Percentiles rank a stretch among this genome's conserved stretches.
These are phyloP conservation scores for Tupaia chinensis DNA, from an alignment of 2,113 vertebrate genomes.

Conservation along the genomic window DNA sequence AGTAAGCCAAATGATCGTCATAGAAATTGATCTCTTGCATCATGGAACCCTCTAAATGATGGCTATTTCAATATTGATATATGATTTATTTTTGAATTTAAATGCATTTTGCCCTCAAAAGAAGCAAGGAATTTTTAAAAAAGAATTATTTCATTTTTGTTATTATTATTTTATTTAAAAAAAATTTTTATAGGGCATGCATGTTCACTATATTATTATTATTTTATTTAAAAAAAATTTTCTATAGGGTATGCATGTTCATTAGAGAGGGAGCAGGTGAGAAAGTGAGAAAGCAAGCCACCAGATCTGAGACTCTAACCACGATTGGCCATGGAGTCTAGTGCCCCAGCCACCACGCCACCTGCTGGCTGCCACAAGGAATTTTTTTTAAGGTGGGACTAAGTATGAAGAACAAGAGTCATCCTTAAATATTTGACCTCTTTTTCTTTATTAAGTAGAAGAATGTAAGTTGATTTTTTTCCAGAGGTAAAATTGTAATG, in stretches of 20 bases:
- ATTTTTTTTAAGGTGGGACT: neutral
- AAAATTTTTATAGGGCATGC: too few species aligned
- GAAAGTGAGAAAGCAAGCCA: too few species aligned
- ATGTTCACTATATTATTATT: too few species aligned
- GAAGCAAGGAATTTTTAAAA: neutral
- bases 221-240: too few species aligned
- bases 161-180: too few species aligned
- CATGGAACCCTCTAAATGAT: conserved; percentile 5
- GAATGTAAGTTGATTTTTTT: neutral
- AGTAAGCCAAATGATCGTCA: neutral
- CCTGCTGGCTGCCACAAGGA: too few species aligned
- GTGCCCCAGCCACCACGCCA: too few species aligned
- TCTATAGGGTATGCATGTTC: too few species aligned
- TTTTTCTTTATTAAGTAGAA: neutral
- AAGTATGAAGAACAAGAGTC: neutral
- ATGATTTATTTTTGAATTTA: neutral
- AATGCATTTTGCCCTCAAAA: conserved; percentile 39
- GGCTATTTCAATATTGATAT: neutral
- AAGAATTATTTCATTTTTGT: too few species aligned
- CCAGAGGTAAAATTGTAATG: neutral
- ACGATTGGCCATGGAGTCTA: too few species aligned
- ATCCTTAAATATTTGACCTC: neutral
- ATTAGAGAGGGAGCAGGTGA: too few species aligned
- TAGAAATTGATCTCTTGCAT: neutral
- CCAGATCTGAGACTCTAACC: too few species aligned